Conservation (phyloP, 2,888 invertebrate species). For the Tiliacea citrago region DNA sequence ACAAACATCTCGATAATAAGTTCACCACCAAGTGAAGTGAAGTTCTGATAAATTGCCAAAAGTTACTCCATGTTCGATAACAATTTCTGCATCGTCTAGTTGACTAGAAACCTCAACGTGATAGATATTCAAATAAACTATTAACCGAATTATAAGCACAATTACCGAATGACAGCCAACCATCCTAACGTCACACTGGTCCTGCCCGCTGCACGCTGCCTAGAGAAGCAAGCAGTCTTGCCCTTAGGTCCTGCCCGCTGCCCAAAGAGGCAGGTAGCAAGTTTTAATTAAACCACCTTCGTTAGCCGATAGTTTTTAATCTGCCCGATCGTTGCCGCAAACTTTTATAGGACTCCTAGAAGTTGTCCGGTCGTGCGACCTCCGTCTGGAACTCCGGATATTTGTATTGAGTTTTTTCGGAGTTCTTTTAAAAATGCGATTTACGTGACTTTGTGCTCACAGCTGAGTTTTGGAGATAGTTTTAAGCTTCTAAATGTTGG, state of each 20-base stretch:
- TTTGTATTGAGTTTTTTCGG: constrained; percentile 59
- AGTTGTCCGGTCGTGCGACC: constrained; percentile 42
- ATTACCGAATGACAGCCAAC: not conserved
- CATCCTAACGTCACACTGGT: not conserved
- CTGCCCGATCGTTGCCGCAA: constrained; percentile 62
- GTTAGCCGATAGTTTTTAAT: constrained; percentile 79
- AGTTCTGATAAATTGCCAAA: not conserved
- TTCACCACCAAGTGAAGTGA: not conserved
- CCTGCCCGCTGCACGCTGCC: not conserved
- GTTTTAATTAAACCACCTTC: constrained; percentile 77
- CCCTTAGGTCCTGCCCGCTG: constrained; percentile 25
- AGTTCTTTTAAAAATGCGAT: constrained; percentile 57
- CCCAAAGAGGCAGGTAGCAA: constrained; percentile 56
- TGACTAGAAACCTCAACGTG: not conserved
- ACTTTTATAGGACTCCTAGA: constrained; percentile 56
- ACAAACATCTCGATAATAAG: not conserved
- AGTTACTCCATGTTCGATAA: not conserved
- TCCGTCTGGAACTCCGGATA: constrained; percentile 40
- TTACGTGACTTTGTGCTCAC: constrained; percentile 56
- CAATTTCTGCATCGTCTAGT: not conserved
- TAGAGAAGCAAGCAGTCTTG: not conserved
- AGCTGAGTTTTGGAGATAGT: constrained; percentile 44
- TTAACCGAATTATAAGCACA: not conserved
- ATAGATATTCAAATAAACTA: constrained; percentile 9
- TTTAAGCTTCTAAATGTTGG: constrained; percentile 46